Base-by-base conservation (phyloP, 2,888 invertebrate species). In the Lepidocyrtoides sp. region DNA sequence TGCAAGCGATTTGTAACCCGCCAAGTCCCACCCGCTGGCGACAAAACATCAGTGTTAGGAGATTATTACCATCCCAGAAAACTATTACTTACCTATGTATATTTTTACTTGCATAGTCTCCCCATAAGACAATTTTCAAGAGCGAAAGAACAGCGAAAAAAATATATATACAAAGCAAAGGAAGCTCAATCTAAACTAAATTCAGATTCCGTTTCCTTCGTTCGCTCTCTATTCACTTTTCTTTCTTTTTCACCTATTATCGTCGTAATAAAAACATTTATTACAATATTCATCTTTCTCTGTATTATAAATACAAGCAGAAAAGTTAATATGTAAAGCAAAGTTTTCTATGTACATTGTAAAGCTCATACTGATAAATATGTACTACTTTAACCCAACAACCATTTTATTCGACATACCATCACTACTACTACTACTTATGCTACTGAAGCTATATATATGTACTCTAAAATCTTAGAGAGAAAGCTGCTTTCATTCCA, bases 171-270 rank as follows among this genome's bases (percentile, higher is more conserved):
- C 8, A 63, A 32, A 26, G 69, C 75, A 32, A 75, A 8, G 48
- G 20, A 57, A 29, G 57, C 36, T 81, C 77, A 79, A 87, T 87
- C 79, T 87, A 57, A 69, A 81, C 51, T 81, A 89, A 54, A 75
- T 66, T 57, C 72, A 89, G 82, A 89, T 75, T 83, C 82, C 75
- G 83, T 83, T 89, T 89, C 75, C 48, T 83, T 57, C 89, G 36
- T 82, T 89, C 54, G 36, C 72, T 89, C 36, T 7, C 36, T 44
- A 44, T 44, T 72, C 41, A 72, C 44, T 41, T 72, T 72, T 72
- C 51, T 54, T 54, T 66, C 32, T 63, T 84, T 51, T 26, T 63
- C 44, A 84, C 63, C 44, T 54, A 83, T 83, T 72, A 66, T 89
- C 72, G 69, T 83, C 63, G 69, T 63, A 83, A 89, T 89, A 89